A percentile compares a stretch with the other conserved stretches of the same genome.
Conservation (phyloP, 1,140 invertebrate species). For the Scaptomyza montana region DNA sequence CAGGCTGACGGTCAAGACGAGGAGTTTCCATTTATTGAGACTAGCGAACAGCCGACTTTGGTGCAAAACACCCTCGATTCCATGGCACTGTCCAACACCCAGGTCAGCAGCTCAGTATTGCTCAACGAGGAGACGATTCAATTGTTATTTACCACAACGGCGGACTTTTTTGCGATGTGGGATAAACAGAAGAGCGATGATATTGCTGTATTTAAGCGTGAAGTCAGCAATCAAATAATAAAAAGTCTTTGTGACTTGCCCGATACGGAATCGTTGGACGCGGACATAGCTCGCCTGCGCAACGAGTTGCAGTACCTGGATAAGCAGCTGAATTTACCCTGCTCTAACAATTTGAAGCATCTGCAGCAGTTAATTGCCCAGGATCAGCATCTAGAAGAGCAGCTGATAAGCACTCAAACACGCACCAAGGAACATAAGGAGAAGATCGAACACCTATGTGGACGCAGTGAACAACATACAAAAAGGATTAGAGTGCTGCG, state of each 20-base stretch:
- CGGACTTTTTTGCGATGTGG: constrained; percentile 30
- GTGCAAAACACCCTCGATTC: constrained; percentile 51
- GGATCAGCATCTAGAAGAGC: constrained; percentile 14
- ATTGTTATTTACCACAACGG: constrained; percentile 22
- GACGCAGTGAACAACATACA: not conserved
- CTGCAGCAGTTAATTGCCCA: constrained; percentile 8
- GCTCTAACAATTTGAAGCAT: not conserved
- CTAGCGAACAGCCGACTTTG: constrained; percentile 51
- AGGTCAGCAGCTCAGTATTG: constrained; percentile 2
- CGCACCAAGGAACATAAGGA: constrained; percentile 1
- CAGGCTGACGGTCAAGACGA: constrained; percentile 2
- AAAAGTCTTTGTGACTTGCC: constrained; percentile 26
- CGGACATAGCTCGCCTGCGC: constrained; percentile 7
- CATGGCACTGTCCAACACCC: constrained; percentile 42
- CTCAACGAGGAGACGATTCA: constrained; percentile 34
- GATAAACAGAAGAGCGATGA: constrained; percentile 35
- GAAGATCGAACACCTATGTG: not conserved
- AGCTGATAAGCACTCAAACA: not conserved
- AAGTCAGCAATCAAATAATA: constrained; percentile 14
- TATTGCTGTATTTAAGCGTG: constrained; percentile 10
- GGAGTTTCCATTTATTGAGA: constrained; percentile 64
- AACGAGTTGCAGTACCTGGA: constrained; percentile 19
- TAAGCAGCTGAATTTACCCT: constrained; percentile 18
- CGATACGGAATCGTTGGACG: not conserved
- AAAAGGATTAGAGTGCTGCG: not conserved